Evolutionary conservation across 2,888 invertebrate species (phyloP).

Genomic region (Lysandra coridon): DNA sequence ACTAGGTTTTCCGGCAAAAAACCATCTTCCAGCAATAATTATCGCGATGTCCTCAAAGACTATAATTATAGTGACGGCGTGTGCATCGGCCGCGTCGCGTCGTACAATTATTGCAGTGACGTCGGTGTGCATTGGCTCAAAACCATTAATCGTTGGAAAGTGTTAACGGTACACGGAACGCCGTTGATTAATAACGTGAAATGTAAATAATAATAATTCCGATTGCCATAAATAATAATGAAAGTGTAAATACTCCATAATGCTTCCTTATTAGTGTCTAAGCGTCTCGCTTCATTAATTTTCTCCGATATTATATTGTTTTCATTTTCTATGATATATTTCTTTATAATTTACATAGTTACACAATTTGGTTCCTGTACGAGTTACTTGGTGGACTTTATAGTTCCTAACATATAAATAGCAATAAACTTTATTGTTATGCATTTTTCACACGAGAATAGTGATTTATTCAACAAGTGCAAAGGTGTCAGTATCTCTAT

Average conservation of each 20-base stretch:
- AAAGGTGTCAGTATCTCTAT: too few species aligned
- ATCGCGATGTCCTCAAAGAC: conserved; percentile 8
- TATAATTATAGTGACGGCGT: background rate
- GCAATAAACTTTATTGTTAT: too few species aligned
- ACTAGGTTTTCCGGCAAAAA: conserved; percentile 9
- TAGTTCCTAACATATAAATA: too few species aligned
- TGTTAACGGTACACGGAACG: conserved; percentile 27
- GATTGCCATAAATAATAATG: conserved; percentile 24
- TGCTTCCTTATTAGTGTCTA: background rate
- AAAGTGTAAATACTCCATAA: conserved; percentile 22
- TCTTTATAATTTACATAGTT: background rate
- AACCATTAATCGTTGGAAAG: conserved; percentile 28
- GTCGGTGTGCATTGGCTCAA: conserved; percentile 11
- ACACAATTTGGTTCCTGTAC: background rate
- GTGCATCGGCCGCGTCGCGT: background rate
- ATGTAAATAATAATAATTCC: conserved; percentile 11
- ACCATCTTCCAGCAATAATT: background rate
- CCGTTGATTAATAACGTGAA: conserved; percentile 1
- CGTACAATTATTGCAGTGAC: conserved; percentile 6
- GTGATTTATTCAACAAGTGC: too few species aligned
- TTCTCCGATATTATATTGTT: background rate
- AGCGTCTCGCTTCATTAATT: conserved; percentile 4
- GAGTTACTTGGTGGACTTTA: background rate
- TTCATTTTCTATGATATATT: background rate
- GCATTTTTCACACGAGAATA: too few species aligned